Evolutionary conservation across 1,140 invertebrate species (phyloP), one percentile per base, ranked within the genome.

Genomic region (Maniola jurtina): DNA sequence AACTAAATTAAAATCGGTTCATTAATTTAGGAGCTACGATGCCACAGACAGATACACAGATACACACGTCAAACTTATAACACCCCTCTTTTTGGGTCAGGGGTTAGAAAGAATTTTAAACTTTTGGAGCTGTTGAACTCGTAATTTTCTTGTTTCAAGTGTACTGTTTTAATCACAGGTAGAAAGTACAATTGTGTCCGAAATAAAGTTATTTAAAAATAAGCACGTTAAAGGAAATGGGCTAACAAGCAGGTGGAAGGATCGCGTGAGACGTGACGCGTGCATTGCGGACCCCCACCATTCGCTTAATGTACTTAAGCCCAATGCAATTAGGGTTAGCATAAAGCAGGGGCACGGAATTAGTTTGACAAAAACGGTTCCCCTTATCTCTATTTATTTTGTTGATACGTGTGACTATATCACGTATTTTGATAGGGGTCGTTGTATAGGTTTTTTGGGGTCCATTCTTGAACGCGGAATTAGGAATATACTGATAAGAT

Each of bases 231-330:
- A 50, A 58, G 42, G n/a, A 64, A 64, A 64, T 64, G 55, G 63
- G 42, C 58, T 64, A 58, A 64, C 62, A 50, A 58, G 62, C 62
- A 64, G 56, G 63, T 64, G 63, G 55, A 25, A 6, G 48, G 52
- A 6, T 64, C 54, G 63, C 63, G 63, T 64, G 63, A 48, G 56
- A 64, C 16, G 47, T 40, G 40, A 33, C 45, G 63, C 56, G 62
- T 64, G 62, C 54, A 52, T 4, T 52, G 6, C 16, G 48, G 48
- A 47, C 25, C 54, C 34, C 50, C 25, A 42, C 40, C 50, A 63
- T 55, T 63, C 36, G 63, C 55, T 56, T 64, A 35, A 55, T 50
- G 38, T 64, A 63, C 50, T 63, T 63, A 40, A 54, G 36, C 9
- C 61, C 50, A 55, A 52, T 63, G 61, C 61, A 63, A 62, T 63